These are phyloP conservation scores for Selenia dentaria DNA, from an alignment of 2,888 invertebrate genomes.

Conservation along the genomic window DNA sequence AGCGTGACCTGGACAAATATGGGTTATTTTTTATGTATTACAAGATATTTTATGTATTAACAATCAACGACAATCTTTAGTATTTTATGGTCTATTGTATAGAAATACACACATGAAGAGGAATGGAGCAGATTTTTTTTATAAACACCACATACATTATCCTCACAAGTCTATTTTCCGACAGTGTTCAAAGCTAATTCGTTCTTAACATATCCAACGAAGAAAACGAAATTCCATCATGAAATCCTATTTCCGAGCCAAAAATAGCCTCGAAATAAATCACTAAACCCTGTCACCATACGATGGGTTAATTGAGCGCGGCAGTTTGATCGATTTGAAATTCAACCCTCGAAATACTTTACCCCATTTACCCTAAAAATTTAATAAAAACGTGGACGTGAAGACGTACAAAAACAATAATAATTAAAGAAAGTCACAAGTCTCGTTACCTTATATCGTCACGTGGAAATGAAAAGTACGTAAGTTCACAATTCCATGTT, in stretches of 20 bases:
- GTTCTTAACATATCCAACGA: too few species aligned
- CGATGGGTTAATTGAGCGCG: conserved; percentile 22
- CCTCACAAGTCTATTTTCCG: too few species aligned
- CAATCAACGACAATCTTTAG: too few species aligned
- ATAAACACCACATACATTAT: too few species aligned
- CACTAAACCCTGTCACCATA: conserved; percentile 26
- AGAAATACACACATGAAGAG: too few species aligned
- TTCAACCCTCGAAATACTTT: conserved; percentile 6
- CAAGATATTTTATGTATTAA: too few species aligned
- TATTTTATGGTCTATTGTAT: too few species aligned
- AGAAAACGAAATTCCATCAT: too few species aligned
- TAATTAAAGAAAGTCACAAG: conserved; percentile 4
- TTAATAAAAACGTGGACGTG: neutral
- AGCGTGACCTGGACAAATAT: too few species aligned
- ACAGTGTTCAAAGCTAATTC: too few species aligned
- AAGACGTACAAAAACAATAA: neutral
- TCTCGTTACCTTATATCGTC: conserved; percentile 40
- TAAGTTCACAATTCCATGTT: conserved; percentile 47
- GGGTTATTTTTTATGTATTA: too few species aligned
- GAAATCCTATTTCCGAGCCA: conserved; percentile 15
- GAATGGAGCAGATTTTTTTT: too few species aligned
- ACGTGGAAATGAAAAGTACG: conserved; percentile 38
- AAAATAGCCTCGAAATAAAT: conserved; percentile 28
- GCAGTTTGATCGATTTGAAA: conserved; percentile 20
- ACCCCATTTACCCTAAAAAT: neutral